A percentile compares a stretch with the other conserved stretches of the same genome.
These are phyloP conservation scores for Steinernema scapterisci DNA, from an alignment of 2,888 invertebrate genomes.

Conservation along the genomic window DNA sequence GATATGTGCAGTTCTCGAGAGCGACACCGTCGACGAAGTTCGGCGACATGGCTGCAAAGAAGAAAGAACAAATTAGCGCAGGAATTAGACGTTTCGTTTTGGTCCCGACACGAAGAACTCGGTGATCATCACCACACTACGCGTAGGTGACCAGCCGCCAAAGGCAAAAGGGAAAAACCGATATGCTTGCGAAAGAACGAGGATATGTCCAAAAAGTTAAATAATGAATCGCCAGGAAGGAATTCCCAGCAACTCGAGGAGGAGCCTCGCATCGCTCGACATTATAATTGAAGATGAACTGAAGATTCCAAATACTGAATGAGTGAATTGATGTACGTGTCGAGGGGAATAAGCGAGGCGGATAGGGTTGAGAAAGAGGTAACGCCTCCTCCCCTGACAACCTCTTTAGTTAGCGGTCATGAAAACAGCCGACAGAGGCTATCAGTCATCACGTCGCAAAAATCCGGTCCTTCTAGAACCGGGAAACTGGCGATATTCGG, in stretches of 20 bases:
- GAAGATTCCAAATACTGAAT: conserved; percentile 7
- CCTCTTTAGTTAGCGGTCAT: too few relatives aligned
- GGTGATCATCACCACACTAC: too few relatives aligned
- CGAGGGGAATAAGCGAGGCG: background rate
- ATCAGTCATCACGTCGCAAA: too few relatives aligned
- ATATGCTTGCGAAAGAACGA: background rate
- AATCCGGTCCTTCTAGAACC: too few relatives aligned
- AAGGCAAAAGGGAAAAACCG: background rate
- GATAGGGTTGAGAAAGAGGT: background rate
- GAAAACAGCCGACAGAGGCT: too few relatives aligned
- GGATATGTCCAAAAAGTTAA: background rate
- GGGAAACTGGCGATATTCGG: too few relatives aligned
- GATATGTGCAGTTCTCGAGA: conserved; percentile 18
- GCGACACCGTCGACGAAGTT: background rate
- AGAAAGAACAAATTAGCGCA: too few relatives aligned
- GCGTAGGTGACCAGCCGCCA: background rate
- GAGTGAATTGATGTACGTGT: background rate
- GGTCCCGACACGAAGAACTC: too few relatives aligned
- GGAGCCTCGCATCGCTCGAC: background rate
- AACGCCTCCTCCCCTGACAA: conserved; percentile 11
- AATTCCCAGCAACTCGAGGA: background rate
- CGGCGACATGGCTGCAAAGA: background rate
- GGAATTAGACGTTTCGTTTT: too few relatives aligned
- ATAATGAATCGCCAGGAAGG: background rate
- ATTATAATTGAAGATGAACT: background rate